Base-by-base conservation (phyloP, 2,113 vertebrate species). In the Probosciger aterrimus region DNA sequence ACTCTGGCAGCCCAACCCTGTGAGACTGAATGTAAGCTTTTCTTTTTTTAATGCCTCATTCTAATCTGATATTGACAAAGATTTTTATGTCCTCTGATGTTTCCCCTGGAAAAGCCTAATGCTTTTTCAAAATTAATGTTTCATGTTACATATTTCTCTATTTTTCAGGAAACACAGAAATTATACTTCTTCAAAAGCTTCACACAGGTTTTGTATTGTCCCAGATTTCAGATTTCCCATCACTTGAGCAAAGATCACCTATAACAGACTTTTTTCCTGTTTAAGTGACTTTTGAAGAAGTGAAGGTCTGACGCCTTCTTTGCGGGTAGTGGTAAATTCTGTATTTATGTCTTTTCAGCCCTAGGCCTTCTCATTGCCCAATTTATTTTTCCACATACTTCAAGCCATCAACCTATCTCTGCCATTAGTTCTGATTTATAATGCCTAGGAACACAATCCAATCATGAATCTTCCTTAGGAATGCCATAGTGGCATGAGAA, bases 381-480 rank as follows among this genome's bases (percentile, higher is more conserved):
- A 97, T 98, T 97, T 97, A 97, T 98, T 98, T 98, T 97, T 97
- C 90, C 86, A 97, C 97, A 97, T 97, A 96, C 87, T 97, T 97
- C 96, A 96, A 97, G 82, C 95, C 87, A 92, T 97, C 97, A 98
- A 93, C 91, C 95, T 95, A 96, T 96, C 95, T 95, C 91, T 98
- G 97, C 97, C 96, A 94, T 97, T 96, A 86, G 49, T 70, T 92
- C 88, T 98, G 98, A 98, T 98, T 98, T 98, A 98, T 97, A 96
- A 91, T 16, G 25, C 89, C 85, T 82, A 88, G 86, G 96, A 98
- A 98, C 85, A 95, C 96, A 97, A 98, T 96, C 96, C 93, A 97
- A 88, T 93, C 95, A 94, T 97, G 97, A 98, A 98, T 97, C 97
- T 98, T 98, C 92, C 82, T 91, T 86, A 94, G 93, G 96, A 97